phyloP scores from a whole-genome alignment of 1,140 invertebrate species.

The Brachionus koreanus region DNA sequence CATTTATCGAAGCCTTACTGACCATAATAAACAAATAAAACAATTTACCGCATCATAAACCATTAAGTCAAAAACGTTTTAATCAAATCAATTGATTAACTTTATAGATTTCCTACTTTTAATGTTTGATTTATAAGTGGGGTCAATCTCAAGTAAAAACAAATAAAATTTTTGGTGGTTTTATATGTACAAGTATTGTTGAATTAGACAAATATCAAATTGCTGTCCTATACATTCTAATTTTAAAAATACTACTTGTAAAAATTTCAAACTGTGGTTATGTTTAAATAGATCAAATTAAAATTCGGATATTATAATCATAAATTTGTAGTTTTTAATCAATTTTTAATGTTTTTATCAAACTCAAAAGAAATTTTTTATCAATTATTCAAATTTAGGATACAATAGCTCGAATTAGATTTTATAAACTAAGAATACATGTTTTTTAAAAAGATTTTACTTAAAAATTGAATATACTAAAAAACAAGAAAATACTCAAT shows the following conservation, averaged over 20 bases:
- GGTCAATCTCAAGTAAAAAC: neutral
- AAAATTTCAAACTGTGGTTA: neutral
- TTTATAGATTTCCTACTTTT: neutral
- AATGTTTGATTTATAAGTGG: neutral
- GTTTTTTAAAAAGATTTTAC: no score
- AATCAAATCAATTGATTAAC: slow-evolving; percentile 9
- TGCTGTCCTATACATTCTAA: neutral
- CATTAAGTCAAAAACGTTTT: neutral
- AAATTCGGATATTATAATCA: neutral
- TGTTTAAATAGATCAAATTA: neutral
- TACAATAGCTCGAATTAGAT: no score
- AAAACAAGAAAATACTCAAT: neutral
- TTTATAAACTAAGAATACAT: no score
- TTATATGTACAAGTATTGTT: neutral
- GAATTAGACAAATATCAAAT: slow-evolving; percentile 9
- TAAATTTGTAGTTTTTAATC: neutral
- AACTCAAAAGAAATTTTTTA: neutral
- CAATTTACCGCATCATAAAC: neutral
- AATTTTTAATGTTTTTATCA: neutral
- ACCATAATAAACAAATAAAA: neutral
- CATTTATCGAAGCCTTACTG: neutral
- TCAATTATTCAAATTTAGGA: neutral
- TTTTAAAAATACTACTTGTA: neutral
- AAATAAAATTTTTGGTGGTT: neutral
- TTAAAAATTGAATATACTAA: no score